Base-by-base conservation (phyloP, 2,113 vertebrate genomes). In the Eulemur macaco region DNA sequence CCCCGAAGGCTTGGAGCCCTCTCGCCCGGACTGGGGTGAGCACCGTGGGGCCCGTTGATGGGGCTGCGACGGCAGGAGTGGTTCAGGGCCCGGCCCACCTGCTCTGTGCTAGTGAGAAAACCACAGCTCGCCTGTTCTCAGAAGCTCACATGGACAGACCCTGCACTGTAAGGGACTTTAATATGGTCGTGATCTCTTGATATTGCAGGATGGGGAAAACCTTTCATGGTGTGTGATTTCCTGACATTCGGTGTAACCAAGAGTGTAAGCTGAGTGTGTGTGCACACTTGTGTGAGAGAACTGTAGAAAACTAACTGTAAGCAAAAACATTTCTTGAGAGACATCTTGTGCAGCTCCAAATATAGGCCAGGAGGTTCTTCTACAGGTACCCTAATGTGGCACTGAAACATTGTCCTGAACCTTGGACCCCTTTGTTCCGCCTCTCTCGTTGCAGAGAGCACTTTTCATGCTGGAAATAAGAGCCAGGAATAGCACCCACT, bases 51-150 rank as follows among this genome's bases (percentile, higher is more conserved):
- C 25, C 63, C 74, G 87, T 66, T 89, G 92, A 56, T 23, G 54
- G 31, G n/a, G 39, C 15, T 9, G 20, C 85, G 52, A 56, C 37
- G 71, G 21, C 45, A 81, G 37, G 77, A 56, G 45, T 42, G 76
- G 66, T 56, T 95, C 81, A 1, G 27, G 86, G 39, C 13, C 37
- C 58, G 45, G 64, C 50, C 96, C n/a, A n/a, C 39, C 69, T 78
- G 25, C 78, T 93, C 64, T 56, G 54, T 69, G 63, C 47, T 89
- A 83, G 47, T 96, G 95, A 91, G 91, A 95, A 95, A 97, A 97
- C 52, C 89, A 82, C 83, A 91, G 63, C 42, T 83, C 34, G 63
- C 13, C 50, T 96, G 96, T 96, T 96, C 95, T 89, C 83, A 93
- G 84, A 87, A 80, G 69, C 6, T 7, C 64, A 9, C 25, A 14